Percentiles rank a stretch among this genome's conserved stretches.
Conservation (phyloP, 2,797 vertebrate species). For the Ambastaia sidthimunki region DNA sequence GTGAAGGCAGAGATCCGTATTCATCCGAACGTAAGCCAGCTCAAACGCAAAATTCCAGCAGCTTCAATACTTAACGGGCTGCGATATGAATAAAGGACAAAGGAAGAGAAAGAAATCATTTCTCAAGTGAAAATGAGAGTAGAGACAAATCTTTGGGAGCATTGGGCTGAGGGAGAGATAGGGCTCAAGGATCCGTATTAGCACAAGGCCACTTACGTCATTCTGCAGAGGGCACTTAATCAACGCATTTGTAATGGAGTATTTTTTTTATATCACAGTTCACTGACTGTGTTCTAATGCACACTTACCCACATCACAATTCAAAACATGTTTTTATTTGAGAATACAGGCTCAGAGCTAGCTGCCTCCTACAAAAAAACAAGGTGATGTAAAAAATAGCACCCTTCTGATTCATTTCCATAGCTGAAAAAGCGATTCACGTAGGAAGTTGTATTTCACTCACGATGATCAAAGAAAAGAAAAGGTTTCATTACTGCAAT, state of each 20-base stretch:
- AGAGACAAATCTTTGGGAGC: constrained; percentile 73
- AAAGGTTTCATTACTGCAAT: neutral
- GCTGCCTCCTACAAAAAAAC: constrained; percentile 56
- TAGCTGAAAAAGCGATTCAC: neutral
- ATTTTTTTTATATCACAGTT: constrained; percentile 69
- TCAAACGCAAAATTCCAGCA: constrained; percentile 66
- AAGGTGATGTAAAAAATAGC: constrained; percentile 52
- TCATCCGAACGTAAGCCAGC: constrained; percentile 70
- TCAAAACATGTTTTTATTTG: constrained; percentile 41
- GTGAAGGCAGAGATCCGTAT: constrained; percentile 76
- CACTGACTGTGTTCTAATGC: constrained; percentile 63
- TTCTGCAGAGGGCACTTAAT: constrained; percentile 75
- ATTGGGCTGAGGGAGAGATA: constrained; percentile 61
- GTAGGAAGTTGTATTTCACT: constrained; percentile 33
- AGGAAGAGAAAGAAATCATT: constrained; percentile 64
- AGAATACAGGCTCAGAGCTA: constrained; percentile 61
- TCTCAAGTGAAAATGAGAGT: constrained; percentile 70
- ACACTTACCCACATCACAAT: constrained; percentile 65
- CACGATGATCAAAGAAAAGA: constrained; percentile 29
- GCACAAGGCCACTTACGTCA: constrained; percentile 74
- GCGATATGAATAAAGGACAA: constrained; percentile 67
- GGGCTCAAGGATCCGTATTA: constrained; percentile 68
- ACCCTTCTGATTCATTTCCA: constrained; percentile 19
- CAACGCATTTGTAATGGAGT: constrained; percentile 75
- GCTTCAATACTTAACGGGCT: constrained; percentile 58